Evolutionary conservation across 2,888 invertebrate genomes (phyloP).

Genomic region (Plagodis dolabraria): DNA sequence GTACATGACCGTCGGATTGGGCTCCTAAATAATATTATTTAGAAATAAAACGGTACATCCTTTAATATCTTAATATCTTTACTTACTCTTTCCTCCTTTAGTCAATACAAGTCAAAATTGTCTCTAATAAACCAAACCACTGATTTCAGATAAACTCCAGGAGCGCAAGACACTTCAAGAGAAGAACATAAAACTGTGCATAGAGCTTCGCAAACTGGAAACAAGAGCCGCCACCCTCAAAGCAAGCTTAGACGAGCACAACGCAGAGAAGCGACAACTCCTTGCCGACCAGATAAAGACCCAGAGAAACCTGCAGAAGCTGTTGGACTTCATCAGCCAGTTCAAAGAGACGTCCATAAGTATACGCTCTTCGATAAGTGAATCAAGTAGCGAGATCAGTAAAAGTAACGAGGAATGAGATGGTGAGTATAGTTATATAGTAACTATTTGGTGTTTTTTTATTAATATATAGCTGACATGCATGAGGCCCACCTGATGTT

Average conservation of each 20-base stretch:
- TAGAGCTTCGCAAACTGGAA: slow-evolving; percentile 75
- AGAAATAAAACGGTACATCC: too few species aligned
- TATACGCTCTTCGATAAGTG: slow-evolving; percentile 63
- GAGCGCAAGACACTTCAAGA: slow-evolving; percentile 76
- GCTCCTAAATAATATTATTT: too few species aligned
- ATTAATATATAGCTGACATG: too few species aligned
- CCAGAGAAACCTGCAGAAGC: slow-evolving; percentile 77
- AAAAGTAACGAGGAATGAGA: slow-evolving; percentile 76
- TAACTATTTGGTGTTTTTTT: too few species aligned
- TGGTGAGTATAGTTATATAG: slow-evolving; percentile 39
- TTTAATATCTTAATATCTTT: too few species aligned
- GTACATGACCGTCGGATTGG: too few species aligned
- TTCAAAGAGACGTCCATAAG: slow-evolving; percentile 78
- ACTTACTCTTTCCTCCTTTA: too few species aligned
- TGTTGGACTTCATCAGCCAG: slow-evolving; percentile 79
- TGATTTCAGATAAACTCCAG: slow-evolving; percentile 68
- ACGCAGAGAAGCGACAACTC: slow-evolving; percentile 74
- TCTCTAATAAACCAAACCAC: too few species aligned
- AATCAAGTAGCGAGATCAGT: slow-evolving; percentile 73
- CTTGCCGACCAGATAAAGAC: slow-evolving; percentile 78
- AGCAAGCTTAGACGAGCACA: slow-evolving; percentile 77
- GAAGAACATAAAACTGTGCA: slow-evolving; percentile 74
- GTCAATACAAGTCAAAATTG: too few species aligned
- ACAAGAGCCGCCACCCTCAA: slow-evolving; percentile 73
- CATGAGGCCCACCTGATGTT: too few species aligned